phyloP scores from a whole-genome alignment of 2,888 invertebrate species.

The Sussaba pulchella region DNA sequence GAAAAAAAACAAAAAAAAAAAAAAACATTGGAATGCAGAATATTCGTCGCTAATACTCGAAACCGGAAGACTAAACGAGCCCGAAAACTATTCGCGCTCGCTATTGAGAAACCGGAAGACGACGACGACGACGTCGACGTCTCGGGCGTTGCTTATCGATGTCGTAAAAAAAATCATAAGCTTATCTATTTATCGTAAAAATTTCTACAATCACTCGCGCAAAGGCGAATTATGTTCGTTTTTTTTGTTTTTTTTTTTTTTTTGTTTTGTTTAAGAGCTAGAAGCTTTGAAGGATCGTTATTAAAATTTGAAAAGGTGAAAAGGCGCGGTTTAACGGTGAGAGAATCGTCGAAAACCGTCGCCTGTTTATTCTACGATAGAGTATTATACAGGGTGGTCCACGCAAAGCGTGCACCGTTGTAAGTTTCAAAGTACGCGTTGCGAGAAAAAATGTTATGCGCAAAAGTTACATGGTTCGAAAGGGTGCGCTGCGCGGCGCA shows the following conservation, averaged over 20 bases:
- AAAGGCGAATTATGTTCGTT: conserved; percentile 45
- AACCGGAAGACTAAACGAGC: conserved; percentile 61
- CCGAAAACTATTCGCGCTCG: conserved; percentile 30
- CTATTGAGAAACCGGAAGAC: conserved; percentile 8
- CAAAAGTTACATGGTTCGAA: too few relatives aligned
- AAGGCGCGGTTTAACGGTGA: conserved; percentile 14
- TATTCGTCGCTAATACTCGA: conserved; percentile 29
- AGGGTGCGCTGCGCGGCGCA: too few relatives aligned
- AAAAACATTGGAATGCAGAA: conserved; percentile 44
- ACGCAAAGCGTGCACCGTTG: too few relatives aligned
- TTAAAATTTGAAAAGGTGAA: conserved; percentile 43
- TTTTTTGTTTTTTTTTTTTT: conserved; percentile 36
- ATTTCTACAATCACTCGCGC: conserved; percentile 44
- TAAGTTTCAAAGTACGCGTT: too few relatives aligned
- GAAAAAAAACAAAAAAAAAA: too few relatives aligned
- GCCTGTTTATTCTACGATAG: conserved; percentile 45
- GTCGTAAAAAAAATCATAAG: too few relatives aligned
- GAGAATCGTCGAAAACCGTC: conserved; percentile 10
- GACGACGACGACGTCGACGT: background rate
- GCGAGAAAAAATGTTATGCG: too few relatives aligned
- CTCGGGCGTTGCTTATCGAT: background rate
- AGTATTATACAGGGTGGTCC: too few relatives aligned
- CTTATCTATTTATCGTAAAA: conserved; percentile 58
- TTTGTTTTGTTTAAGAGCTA: conserved; percentile 37
- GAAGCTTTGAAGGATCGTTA: conserved; percentile 56